Base-by-base conservation (phyloP, 2,888 invertebrate species). In the Tenthredo mesomela region DNA sequence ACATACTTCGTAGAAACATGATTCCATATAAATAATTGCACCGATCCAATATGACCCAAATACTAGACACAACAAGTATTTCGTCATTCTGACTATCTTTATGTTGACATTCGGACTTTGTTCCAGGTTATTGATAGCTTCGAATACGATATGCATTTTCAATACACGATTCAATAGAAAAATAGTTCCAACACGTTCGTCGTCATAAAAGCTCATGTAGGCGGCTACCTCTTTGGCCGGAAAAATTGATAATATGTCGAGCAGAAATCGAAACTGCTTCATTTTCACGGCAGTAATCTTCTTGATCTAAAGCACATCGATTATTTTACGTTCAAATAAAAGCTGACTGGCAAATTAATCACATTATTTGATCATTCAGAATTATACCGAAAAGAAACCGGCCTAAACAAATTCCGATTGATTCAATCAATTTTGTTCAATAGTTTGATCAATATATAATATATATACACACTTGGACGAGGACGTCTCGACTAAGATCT, bases 41-140 rank as follows among this genome's bases (percentile, higher is more conserved):
- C 78, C 78, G 78, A 80, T 80, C 78, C 78, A 80, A 61, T 80
- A 80, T 50, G 78, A 80, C n/a, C 78, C 78, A 21, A 80, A 80
- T 40, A 80, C 37, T 50, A 80, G 61, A 37, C 61, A 80, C 40
- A 80, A 40, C 40, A 80, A 37, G 58, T 80, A 80, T 40, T 80
- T 80, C 21, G 78, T 50, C 78, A 80, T 40, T 61, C 78, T 80
- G 58, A 80, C 61, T 9, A 80, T n/a, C 61, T 80, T 80, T 40
- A 80, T 80, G 33, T 61, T 61, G 21, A 61, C 58, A 40, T 80
- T 80, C 61, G 58, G n/a, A 80, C 78, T 80, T 80, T 80, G 25
- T 25, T 80, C 58, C 40, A 80, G 33, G 61, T 80, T 61, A 61
- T 61, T 80, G 6, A 80, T 18, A 6, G 78, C 78, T 61, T 61